phyloP scores from a whole-genome alignment of 1,140 invertebrate species.

The Aphaenogaster floridana region DNA sequence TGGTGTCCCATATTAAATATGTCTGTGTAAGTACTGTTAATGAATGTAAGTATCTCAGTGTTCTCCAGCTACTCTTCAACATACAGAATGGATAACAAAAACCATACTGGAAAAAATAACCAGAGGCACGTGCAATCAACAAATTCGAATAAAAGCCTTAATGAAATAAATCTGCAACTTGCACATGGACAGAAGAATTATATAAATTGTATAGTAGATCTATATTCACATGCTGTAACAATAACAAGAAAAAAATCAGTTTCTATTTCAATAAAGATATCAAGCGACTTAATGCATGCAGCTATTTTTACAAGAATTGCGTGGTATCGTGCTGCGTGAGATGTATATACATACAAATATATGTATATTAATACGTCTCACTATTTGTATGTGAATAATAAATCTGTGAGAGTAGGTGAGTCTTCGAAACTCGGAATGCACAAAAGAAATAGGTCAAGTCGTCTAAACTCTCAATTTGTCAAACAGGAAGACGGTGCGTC shows the following conservation, averaged over 20 bases:
- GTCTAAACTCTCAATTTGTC: constrained; percentile 14
- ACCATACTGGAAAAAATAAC: constrained; percentile 72
- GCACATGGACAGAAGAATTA: constrained; percentile 8
- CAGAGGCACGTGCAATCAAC: constrained; percentile 76
- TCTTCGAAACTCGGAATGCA: background rate
- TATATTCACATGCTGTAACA: constrained; percentile 35
- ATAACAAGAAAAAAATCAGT: background rate
- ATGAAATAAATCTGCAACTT: constrained; percentile 54
- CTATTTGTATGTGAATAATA: background rate
- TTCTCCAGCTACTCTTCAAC: constrained; percentile 71
- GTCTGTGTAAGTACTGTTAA: constrained; percentile 63
- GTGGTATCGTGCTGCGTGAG: background rate
- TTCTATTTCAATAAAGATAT: constrained; percentile 12
- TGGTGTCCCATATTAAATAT: constrained; percentile 63
- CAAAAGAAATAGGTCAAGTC: background rate
- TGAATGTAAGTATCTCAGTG: constrained; percentile 64
- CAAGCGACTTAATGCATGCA: constrained; percentile 7
- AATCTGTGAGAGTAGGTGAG: background rate
- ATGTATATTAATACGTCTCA: constrained; percentile 5
- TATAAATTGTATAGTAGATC: background rate
- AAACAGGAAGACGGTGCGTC: background rate
- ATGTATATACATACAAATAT: background rate
- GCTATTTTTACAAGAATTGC: background rate
- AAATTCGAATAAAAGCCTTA: constrained; percentile 47
- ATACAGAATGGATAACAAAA: constrained; percentile 85